Percentiles rank a stretch among this genome's conserved stretches.
These are phyloP conservation scores for Eciton burchellii DNA, from an alignment of 1,140 invertebrate species.

Conservation along the genomic window DNA sequence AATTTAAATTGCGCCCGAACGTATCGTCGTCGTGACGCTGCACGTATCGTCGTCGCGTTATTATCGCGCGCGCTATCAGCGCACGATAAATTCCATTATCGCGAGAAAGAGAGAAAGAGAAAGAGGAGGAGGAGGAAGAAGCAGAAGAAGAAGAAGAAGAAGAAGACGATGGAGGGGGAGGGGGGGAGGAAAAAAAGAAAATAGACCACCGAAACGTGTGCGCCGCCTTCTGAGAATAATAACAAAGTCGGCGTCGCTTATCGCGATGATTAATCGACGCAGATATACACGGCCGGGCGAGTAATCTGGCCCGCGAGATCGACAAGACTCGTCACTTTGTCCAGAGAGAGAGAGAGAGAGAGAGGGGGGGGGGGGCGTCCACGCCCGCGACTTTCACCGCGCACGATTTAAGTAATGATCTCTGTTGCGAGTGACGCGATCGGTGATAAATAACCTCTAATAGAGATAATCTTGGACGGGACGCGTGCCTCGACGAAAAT, in stretches of 20 bases:
- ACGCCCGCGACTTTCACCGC: slow-evolving; percentile 39
- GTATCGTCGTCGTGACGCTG: background rate
- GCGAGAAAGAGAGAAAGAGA: slow-evolving; percentile 4
- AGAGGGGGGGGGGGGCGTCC: too few relatives aligned
- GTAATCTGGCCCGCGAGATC: slow-evolving; percentile 19
- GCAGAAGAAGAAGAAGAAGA: too few relatives aligned
- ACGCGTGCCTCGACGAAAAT: too few relatives aligned
- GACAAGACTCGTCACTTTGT: slow-evolving; percentile 58
- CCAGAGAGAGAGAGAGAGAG: slow-evolving; percentile 22
- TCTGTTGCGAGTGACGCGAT: slow-evolving; percentile 26
- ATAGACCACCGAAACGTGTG: slow-evolving; percentile 23
- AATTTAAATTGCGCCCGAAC: slow-evolving; percentile 11
- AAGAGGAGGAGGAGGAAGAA: too few relatives aligned
- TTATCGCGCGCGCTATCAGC: slow-evolving; percentile 5
- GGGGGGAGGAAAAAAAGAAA: slow-evolving; percentile 15
- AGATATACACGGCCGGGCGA: slow-evolving; percentile 32
- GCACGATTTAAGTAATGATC: slow-evolving; percentile 46
- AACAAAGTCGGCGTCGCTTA: slow-evolving; percentile 8
- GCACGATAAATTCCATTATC: slow-evolving; percentile 35
- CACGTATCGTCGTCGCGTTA: background rate
- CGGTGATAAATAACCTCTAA: background rate
- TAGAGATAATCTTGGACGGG: too few relatives aligned
- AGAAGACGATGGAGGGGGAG: too few relatives aligned
- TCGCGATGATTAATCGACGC: slow-evolving; percentile 29
- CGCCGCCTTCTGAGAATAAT: slow-evolving; percentile 14